These are phyloP conservation scores for Dermatophagoides farinae DNA, from an alignment of 1,140 invertebrate genomes.

Conservation along the genomic window DNA sequence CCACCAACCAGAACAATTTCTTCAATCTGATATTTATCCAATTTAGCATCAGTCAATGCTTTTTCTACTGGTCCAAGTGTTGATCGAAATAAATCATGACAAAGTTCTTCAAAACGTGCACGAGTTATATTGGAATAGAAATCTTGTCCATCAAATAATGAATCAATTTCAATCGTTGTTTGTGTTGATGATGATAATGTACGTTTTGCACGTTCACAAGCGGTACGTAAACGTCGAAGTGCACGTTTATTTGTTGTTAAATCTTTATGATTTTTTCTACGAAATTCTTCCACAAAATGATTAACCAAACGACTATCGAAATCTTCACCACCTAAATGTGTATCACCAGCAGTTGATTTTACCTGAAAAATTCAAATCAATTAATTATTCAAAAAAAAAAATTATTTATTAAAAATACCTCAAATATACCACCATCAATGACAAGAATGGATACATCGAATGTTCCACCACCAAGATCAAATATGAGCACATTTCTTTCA, in stretches of 20 bases:
- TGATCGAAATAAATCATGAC: conserved; percentile 55
- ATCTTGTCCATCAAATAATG: conserved; percentile 47
- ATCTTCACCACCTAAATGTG: conserved; percentile 92
- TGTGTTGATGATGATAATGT: conserved; percentile 82
- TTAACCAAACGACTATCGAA: conserved; percentile 90
- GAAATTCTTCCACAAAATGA: conserved; percentile 89
- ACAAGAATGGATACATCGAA: conserved; percentile 90
- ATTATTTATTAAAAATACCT: conserved; percentile 44
- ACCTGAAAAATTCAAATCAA: conserved; percentile 51
- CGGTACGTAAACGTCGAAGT: conserved; percentile 67
- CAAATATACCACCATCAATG: conserved; percentile 80
- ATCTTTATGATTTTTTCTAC: conserved; percentile 90
- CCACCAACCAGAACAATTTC: conserved; percentile 94
- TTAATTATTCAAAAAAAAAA: conserved; percentile 29
- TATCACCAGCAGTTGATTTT: conserved; percentile 88
- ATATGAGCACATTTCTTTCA: conserved; percentile 37
- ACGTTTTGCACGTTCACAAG: conserved; percentile 85
- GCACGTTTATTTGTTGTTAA: conserved; percentile 70
- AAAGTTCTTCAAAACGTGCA: conserved; percentile 81
- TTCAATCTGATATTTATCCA: conserved; percentile 42
- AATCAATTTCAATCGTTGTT: conserved; percentile 42
- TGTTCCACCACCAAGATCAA: conserved; percentile 90
- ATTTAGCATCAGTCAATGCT: conserved; percentile 25
- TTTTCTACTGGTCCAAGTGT: conserved; percentile 27
- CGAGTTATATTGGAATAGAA: conserved; percentile 87